Base-by-base conservation (phyloP, 2,888 invertebrate genomes). In the Drosophila yooni region DNA sequence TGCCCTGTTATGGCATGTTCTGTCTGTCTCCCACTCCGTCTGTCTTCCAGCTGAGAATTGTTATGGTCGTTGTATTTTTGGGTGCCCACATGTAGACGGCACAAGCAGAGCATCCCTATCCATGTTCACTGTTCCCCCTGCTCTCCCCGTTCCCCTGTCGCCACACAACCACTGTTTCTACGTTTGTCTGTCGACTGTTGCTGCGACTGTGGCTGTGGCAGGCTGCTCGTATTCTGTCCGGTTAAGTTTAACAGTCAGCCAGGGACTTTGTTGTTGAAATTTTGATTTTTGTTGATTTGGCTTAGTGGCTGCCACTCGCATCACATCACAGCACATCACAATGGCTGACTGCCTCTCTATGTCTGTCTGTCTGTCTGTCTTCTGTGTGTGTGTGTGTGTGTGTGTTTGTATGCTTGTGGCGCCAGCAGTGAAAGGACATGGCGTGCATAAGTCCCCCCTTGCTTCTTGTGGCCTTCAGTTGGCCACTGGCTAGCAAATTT, bases 211-310 rank as follows among this genome's bases (percentile, higher is more conserved):
- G 33, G 25, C 34, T 59, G 50, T 65, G 40, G 34, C 58, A 36
- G 7, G 48, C 27, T 36, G 61, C 58, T 64, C 58, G 50, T 71
- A 54, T 78, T 54, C 68, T 80, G 89, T 82, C 88, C 85, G 81
- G 88, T 86, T 88, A 85, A 85, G 88, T 88, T 89, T 74, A 81
- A 81, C 86, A 89, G 90, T 88, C 86, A 89, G 90, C 88, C 90
- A 85, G 89, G 86, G 90, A 89, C 88, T 88, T 89, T 86, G 81
- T 83, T 87, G 90, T 89, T 81, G 86, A 88, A 89, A 87, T 86
- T 90, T 90, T 88, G 90, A 88, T 88, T 90, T 85, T 76, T 90
- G 90, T 87, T 87, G 89, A 90, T 87, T 87, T 90, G 89, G 90
- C 90, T 90, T 88, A 83, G 82, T 88, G 84, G 87, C 84, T 81